Evolutionary conservation across 1,140 invertebrate species (phyloP), one percentile per base, ranked within the genome.

Genomic region (Leptinotarsa lineolata): DNA sequence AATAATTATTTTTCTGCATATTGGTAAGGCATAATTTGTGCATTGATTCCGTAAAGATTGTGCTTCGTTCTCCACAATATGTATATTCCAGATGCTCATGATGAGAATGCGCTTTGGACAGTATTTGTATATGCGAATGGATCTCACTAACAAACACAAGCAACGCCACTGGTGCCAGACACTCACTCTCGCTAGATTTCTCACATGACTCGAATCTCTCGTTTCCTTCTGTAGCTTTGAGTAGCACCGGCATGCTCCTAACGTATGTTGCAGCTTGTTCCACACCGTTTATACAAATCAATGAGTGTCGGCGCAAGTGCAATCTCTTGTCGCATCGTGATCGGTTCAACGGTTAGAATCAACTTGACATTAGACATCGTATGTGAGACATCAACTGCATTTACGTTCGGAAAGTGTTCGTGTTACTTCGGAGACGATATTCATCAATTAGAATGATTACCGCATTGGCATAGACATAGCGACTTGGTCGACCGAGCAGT

Each of bases 221-320:
- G 68, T 70, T 44, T 20, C 68, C 24, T 59, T 70, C 54, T 54
- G 30, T 22, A 70, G 46, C 48, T 24, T 21, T 20, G 48, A 59
- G 2, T 21, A 70, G 22, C 13, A 15, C 20, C n/a, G 18, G 58
- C 48, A 70, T 70, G 13, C 54, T 21, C n/a, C 6, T 20, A 11
- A 70, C 68, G 68, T 18, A 22, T 59, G 68, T 70, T 59, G 68
- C 46, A 70, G 68, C 68, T 70, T 70, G 16, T 54, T 70, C 11
- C 68, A 18, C 2, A 58, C 20, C 1, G 16, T 59, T 59, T 59
- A 22, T 70, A 59, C 46, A 70, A 70, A 70, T 70, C 68, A 59
- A 70, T 70, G 68, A 70, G 20, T 59, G 46, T 59, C 54, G 20
- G 68, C 68, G 68, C 68, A 70, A 70, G 68, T 70, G 68, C 68